Conservation (phyloP, 1,140 invertebrate species). For the Pantala flavescens region DNA sequence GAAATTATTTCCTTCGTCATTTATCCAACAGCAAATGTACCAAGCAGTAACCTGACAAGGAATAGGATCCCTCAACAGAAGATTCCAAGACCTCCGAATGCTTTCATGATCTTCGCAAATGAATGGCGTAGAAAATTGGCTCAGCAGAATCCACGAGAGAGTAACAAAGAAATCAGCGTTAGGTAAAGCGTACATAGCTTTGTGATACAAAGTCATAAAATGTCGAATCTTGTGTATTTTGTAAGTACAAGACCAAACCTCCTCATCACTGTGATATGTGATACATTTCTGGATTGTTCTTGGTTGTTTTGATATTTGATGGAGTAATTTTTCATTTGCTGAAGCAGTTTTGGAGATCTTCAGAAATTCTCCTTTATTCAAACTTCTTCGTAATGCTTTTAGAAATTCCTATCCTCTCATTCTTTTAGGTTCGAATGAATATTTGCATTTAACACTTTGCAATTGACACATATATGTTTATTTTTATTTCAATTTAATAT, state of each 20-base stretch:
- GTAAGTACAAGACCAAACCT: background rate
- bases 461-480: no score
- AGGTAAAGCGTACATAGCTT: constrained; percentile 25
- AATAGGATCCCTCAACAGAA: constrained; percentile 25
- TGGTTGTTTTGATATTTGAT: no score
- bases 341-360: no score
- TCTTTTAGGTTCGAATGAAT: no score
- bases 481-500: no score
- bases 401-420: no score
- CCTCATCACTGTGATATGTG: no score
- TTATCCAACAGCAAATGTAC: background rate
- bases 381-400: no score
- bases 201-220: background rate
- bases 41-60: background rate
- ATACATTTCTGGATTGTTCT: no score
- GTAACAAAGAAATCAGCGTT: constrained; percentile 53
- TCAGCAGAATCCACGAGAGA: constrained; percentile 42
- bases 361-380: no score
- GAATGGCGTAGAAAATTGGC: constrained; percentile 47
- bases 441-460: no score
- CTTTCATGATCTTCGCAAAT: constrained; percentile 56
- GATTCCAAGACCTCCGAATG: constrained; percentile 51
- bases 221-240: background rate
- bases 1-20: background rate
- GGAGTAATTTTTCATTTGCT: no score